Evolutionary conservation across 2,797 vertebrate genomes (phyloP), one percentile per base, ranked within the genome.

Genomic region (Sebastes steindachneri): DNA sequence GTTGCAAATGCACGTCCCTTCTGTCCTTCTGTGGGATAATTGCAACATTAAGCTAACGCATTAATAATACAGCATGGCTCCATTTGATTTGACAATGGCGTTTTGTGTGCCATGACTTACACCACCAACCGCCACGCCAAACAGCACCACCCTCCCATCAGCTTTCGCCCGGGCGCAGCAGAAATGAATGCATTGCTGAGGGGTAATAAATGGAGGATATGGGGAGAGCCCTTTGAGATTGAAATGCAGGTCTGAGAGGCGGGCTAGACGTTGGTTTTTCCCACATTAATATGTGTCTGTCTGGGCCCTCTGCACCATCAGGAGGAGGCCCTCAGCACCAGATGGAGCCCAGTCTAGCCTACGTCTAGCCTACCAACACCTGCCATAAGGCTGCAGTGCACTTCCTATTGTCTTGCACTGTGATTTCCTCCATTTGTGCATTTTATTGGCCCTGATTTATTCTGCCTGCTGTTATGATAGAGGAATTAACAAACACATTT

Each of bases 281-380:
- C 94, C 94, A 96, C 96, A 96, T 96, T 96, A 96, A 95, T 95
- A 94, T 95, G 92, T 95, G 94, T 95, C 95, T 96, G 95, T 93
- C 93, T 95, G 93, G 91, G 89, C 84, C 90, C 94, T 94, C 92
- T 93, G 64, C 84, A 66, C 88, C 86, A 90, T 90, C 91, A 92
- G 84, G 92, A 89, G 92, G 91, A 93, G 93, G 94, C 92, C 93
- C 93, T 94, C 89, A 84, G 86, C 92, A 92, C 89, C 95, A 96
- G 95, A 96, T 96, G 95, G 95, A 96, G 95, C 91, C 94, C 93
- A 90, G 95, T 95, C 91, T 95, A 89, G 94, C 88, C 89, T 87
- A 54, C 77, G 90, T 91, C 91, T 92, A 87, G 88, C 63, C 90
- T 72, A 14, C 83, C 78, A 94, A 89, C 96, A 96, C 94, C 96